These are phyloP conservation scores for Heliconius cydno DNA, from an alignment of 2,888 invertebrate genomes.

Conservation along the genomic window DNA sequence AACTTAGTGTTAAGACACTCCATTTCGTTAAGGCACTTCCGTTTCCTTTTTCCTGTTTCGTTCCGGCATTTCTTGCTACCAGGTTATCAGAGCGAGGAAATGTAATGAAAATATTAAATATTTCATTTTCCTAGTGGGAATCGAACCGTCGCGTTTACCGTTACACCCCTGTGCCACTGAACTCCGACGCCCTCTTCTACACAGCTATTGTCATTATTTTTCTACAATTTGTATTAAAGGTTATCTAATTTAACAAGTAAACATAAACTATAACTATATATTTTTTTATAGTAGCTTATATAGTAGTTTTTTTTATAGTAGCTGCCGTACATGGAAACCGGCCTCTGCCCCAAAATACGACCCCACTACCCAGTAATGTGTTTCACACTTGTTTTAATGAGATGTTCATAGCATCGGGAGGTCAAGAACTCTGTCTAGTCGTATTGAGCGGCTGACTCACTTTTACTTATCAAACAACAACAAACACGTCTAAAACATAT, in stretches of 20 bases:
- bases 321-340: not conserved
- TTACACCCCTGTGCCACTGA: not conserved
- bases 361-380: conserved; percentile 9
- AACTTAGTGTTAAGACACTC: not conserved
- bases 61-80: too few species aligned
- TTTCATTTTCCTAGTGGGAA: too few species aligned
- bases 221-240: not conserved
- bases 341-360: conserved; percentile 6
- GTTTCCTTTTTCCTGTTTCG: too few species aligned
- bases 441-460: conserved; percentile 72
- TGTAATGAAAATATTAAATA: too few species aligned
- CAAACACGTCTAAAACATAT: not conserved
- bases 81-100: too few species aligned
- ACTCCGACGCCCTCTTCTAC: too few species aligned
- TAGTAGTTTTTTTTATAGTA: not conserved
- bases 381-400: conserved; percentile 33
- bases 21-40: not conserved
- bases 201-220: not conserved
- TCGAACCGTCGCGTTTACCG: not conserved
- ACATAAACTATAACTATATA: too few species aligned
- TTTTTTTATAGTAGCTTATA: not conserved
- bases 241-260: too few species aligned
- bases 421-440: conserved; percentile 75
- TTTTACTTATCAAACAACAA: conserved; percentile 36
- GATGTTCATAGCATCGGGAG: conserved; percentile 50